These are phyloP conservation scores for Tipula vernalis DNA, from an alignment of 2,888 invertebrate species.

Conservation along the genomic window DNA sequence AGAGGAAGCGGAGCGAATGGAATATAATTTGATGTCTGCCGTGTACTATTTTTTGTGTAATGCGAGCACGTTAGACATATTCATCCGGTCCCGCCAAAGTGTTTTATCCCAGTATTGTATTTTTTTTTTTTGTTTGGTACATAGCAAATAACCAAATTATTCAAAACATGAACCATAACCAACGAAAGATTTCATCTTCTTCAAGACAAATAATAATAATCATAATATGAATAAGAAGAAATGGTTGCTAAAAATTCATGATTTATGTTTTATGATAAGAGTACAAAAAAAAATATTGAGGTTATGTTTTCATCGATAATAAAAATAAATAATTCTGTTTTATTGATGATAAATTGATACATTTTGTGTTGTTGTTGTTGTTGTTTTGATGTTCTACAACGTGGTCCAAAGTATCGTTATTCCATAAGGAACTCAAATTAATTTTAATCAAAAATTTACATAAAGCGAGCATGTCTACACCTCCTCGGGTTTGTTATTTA, in stretches of 20 bases:
- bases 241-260: not conserved
- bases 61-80: not conserved
- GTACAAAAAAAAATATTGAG: not conserved
- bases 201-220: not conserved
- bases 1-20: not conserved
- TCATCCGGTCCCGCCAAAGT: not conserved
- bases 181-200: not conserved
- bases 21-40: not conserved
- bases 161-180: conserved; percentile 4
- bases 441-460: not conserved
- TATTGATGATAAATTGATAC: conserved; percentile 4
- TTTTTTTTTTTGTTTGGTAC: not conserved
- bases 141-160: not conserved
- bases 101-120: not conserved
- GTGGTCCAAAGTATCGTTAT: not conserved
- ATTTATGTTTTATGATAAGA: not conserved
- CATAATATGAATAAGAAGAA: not conserved
- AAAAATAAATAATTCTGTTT: not conserved
- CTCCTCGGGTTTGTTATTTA: not conserved
- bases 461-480: not conserved
- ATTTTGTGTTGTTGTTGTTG: not conserved
- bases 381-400: not conserved
- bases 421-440: not conserved
- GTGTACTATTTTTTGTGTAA: not conserved
- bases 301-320: not conserved